Percentiles rank a stretch among this genome's conserved stretches.
Evolutionary conservation across 2,113 vertebrate species (phyloP).

Genomic region (Tragelaphus imberbis): DNA sequence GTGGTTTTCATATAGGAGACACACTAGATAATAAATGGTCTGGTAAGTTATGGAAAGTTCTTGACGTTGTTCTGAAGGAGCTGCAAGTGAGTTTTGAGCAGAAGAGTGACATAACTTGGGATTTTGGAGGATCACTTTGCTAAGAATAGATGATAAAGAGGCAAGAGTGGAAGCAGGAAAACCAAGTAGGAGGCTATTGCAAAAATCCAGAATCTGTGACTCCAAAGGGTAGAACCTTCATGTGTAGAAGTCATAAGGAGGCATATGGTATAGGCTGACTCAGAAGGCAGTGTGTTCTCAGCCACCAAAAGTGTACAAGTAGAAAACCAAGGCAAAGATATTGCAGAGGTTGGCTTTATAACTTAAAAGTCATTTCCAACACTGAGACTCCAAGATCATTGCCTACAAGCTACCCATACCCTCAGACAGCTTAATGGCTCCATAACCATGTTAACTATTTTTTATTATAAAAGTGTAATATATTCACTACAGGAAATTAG

Average conservation of each 20-base stretch:
- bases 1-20: background rate
- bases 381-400: background rate
- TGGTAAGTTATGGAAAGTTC: background rate
- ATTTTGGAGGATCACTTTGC: background rate
- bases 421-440: background rate
- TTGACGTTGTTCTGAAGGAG: background rate
- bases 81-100: background rate
- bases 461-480: background rate
- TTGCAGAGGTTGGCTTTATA: background rate
- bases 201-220: background rate
- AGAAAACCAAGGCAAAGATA: background rate
- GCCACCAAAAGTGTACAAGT: background rate
- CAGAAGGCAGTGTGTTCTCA: background rate
- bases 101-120: background rate
- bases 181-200: background rate
- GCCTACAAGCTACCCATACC: background rate
- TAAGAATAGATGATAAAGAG: background rate
- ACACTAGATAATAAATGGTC: background rate
- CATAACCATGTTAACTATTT: background rate
- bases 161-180: conserved; percentile 14
- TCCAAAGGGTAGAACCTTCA: background rate
- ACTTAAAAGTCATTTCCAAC: background rate
- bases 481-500: background rate
- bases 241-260: background rate
- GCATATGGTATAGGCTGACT: background rate